Base-by-base conservation (phyloP, 2,888 invertebrate genomes). In the Drosophila ustulata region DNA sequence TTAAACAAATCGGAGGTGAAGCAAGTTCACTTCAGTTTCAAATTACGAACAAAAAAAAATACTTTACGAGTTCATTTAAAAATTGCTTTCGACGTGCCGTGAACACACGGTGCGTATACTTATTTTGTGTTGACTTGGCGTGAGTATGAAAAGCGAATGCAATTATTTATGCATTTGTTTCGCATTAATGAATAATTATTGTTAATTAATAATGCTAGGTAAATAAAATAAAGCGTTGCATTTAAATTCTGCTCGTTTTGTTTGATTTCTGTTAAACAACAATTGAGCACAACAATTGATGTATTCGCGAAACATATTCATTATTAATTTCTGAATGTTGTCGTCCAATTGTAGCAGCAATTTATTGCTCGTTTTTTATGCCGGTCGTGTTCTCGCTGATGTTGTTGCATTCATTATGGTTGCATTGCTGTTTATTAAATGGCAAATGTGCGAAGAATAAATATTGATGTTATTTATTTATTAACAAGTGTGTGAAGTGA, bases 391-490 rank as follows among this genome's bases (percentile, higher is more conserved):
- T n/a, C n/a, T n/a, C n/a, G n/a, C 18, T 34, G 25, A 23, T 53
- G 49, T 45, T 65, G 50, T 50, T 52, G n/a, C n/a, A 37, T 37
- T 37, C 37, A 25, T 55, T 51, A 43, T 53, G 41, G 23, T n/a
- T 41, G 7, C 46, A 37, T 53, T 56, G 53, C 49, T 57, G 47
- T 72, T 84, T 66, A 79, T 87, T 73, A 66, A 69, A 66, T 74
- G 53, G 53, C 49, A 65, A 79, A 79, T 71, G 77, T 71, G 82
- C 74, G 76, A 71, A 69, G 49, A 49, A 67, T 57, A 73, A 84
- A 81, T 82, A 79, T 85, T 74, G 52, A 69, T 65, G 63, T 25
- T 70, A 63, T 74, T 85, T 82, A 73, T 68, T 68, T 76, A 79
- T 79, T 71, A 78, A 84, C 72, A 70, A 66, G 66, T 64, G 41